Conservation (phyloP, 2,113 vertebrate genomes). For the Pomatorhinus ruficollis region DNA sequence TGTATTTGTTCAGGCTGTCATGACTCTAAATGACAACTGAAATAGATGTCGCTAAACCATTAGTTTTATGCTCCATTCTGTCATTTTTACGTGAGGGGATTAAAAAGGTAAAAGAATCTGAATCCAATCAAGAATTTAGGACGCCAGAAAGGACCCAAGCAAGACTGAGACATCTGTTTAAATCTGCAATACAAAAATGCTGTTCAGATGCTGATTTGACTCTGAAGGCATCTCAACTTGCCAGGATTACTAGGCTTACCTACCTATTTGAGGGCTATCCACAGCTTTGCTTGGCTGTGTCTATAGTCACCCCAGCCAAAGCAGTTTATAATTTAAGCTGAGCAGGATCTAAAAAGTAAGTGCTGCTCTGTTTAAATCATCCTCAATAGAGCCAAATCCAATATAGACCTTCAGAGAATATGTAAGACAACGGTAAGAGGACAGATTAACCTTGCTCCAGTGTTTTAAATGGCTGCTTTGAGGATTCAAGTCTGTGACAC, state of each 20-base stretch:
- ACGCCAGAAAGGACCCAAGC: background rate
- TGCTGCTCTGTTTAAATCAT: constrained; percentile 21
- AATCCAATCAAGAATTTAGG: background rate
- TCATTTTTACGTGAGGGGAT: background rate
- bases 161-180: background rate
- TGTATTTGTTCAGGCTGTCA: background rate
- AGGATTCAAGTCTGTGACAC: background rate
- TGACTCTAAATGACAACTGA: background rate
- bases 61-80: background rate
- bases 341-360: constrained; percentile 22
- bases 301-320: background rate
- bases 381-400: background rate
- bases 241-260: background rate
- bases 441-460: background rate
- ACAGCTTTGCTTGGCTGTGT: background rate
- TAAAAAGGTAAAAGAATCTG: background rate
- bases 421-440: background rate
- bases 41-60: background rate
- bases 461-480: background rate
- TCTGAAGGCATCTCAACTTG: background rate
- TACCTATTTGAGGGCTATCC: background rate
- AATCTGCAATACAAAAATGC: background rate
- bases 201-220: background rate
- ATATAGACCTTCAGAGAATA: background rate
- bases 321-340: constrained; percentile 22